Base-by-base conservation (phyloP, 1,140 invertebrate genomes). In the Mycetomoellerius zeteki region DNA sequence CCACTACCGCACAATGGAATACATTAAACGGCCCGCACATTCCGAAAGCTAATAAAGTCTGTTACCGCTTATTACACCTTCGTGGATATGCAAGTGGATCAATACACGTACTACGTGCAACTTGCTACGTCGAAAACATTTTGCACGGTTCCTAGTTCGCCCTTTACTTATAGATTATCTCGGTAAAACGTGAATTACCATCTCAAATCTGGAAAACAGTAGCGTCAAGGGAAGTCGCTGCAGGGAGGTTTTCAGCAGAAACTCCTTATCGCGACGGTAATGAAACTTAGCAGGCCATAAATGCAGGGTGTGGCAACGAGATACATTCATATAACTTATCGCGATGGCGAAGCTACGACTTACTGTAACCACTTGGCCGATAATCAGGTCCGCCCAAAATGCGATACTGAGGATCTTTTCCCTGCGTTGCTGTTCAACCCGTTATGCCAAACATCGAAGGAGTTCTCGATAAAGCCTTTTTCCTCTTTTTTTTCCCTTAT, bases 11-110 rank as follows among this genome's bases (percentile, higher is more conserved):
- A 93, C 92, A 93, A 93, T 92, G 89, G 93, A 93, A 93, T 93
- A 93, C 91, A 93, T 93, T 93, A 92, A 92, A 92, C 88, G 90
- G 89, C 88, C 87, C 87, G 80, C 90, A 81, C 90, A 84, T 90
- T 89, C 89, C 91, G 62, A 89, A 90, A 92, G 92, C 92, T 93
- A 93, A 93, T 93, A 93, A 93, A 91, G 92, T 93, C 90, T 91
- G 90, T 92, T 92, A 92, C 90, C 90, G 92, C 92, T 93, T 93
- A 92, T 92, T 92, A 92, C 92, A 90, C 88, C 86, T 85, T 24
- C 62, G 80, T 33, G 86, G 75, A 88, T 91, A 86, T 90, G 67
- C 56, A 72, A 65, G 73, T 85, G 82, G 80, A 92, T 92, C 86
- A 85, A 87, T 90, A 87, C 64, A 78, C 72, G 37, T 21, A 16